These are phyloP conservation scores for Tachuris rubrigastra DNA, from an alignment of 2,113 vertebrate species.

Conservation along the genomic window DNA sequence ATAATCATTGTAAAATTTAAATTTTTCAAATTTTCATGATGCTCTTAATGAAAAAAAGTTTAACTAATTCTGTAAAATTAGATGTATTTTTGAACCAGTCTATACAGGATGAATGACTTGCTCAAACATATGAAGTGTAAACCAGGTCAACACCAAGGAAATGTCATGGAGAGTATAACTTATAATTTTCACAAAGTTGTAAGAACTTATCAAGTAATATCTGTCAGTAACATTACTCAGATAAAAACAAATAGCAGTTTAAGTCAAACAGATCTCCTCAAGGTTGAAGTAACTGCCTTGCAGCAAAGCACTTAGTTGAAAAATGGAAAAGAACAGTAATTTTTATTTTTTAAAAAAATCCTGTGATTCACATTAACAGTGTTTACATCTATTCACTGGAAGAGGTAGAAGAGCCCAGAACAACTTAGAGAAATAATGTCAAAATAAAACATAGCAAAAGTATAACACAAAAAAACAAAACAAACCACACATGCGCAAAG, in stretches of 20 bases:
- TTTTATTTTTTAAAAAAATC: neutral
- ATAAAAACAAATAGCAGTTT: neutral
- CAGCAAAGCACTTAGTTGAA: neutral
- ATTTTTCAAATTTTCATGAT: neutral
- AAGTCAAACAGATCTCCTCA: neutral
- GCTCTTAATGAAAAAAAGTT: neutral
- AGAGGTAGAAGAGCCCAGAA: neutral
- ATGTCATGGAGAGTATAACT: neutral
- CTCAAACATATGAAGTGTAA: neutral
- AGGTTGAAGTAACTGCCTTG: neutral
- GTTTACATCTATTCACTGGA: neutral
- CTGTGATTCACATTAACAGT: neutral
- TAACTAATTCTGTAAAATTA: neutral
- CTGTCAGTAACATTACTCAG: neutral
- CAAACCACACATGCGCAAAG: neutral
- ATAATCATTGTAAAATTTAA: too few relatives aligned
- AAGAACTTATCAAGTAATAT: neutral
- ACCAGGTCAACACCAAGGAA: neutral
- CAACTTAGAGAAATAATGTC: neutral
- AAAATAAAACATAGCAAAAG: neutral
- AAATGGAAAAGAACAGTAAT: neutral
- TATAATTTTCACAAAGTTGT: neutral
- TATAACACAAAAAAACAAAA: neutral
- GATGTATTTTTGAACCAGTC: neutral
- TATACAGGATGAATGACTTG: neutral